Evolutionary conservation across 2,888 invertebrate species (phyloP).

Genomic region (Tyria jacobaeae): DNA sequence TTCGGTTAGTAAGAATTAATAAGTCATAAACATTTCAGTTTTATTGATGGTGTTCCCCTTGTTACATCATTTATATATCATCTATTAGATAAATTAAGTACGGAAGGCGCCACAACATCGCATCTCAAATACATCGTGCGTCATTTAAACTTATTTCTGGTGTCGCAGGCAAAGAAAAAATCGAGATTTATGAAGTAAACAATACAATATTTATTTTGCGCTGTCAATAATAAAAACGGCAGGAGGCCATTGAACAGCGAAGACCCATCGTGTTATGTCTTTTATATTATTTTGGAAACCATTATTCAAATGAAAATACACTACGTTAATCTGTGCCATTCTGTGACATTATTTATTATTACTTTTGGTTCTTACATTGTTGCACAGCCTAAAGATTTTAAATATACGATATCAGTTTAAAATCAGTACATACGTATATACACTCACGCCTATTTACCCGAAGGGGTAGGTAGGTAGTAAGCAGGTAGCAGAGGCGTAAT

Average conservation of each 20-base stretch:
- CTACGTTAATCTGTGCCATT: not conserved
- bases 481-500: too few species aligned
- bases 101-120: conserved; percentile 46
- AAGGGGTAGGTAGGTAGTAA: too few species aligned
- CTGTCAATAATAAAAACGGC: not conserved
- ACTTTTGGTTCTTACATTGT: too few species aligned
- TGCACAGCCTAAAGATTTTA: not conserved
- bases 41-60: not conserved
- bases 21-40: conserved; percentile 8
- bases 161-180: conserved; percentile 18
- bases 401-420: too few species aligned
- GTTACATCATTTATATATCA: conserved; percentile 13
- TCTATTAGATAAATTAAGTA: conserved; percentile 25
- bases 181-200: conserved; percentile 3
- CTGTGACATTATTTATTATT: not conserved
- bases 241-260: too few species aligned
- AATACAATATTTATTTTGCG: conserved; percentile 19
- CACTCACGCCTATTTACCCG: too few species aligned
- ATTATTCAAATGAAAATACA: not conserved
- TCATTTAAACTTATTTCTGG: conserved; percentile 28
- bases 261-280: too few species aligned
- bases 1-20: conserved; percentile 1
- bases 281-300: too few species aligned
- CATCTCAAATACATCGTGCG: conserved; percentile 34
- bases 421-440: too few species aligned